Conservation (phyloP, 2,888 invertebrate species). For the Tetramorium bicarinatum region DNA sequence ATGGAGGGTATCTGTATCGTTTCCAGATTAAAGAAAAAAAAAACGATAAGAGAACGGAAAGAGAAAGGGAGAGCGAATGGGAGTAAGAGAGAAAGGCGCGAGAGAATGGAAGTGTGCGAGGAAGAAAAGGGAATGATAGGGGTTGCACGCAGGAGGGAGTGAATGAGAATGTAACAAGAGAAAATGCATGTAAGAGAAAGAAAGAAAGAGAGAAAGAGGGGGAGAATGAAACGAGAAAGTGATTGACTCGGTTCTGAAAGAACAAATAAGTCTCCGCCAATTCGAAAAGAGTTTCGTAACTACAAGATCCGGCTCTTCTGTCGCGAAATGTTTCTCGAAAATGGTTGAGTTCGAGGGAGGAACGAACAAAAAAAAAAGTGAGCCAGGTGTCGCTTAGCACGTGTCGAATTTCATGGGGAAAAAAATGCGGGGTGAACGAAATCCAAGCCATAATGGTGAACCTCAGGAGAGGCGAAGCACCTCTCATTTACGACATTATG, state of each 20-base stretch:
- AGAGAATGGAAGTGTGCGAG: slow-evolving; percentile 6
- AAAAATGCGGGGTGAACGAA: not conserved
- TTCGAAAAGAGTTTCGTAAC: not conserved
- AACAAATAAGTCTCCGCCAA: not conserved
- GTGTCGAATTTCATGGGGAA: not conserved
- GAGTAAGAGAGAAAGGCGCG: slow-evolving; percentile 24
- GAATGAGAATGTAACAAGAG: slow-evolving; percentile 52
- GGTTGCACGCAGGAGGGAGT: slow-evolving; percentile 31
- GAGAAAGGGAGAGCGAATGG: slow-evolving; percentile 6
- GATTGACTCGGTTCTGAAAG: not conserved
- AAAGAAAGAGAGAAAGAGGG: slow-evolving; percentile 17
- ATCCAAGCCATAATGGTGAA: not conserved
- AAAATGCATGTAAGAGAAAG: slow-evolving; percentile 6
- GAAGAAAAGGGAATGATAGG: slow-evolving; percentile 41
- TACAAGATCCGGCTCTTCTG: not conserved
- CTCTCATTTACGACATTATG: slow-evolving; percentile 22
- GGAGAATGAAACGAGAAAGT: not conserved
- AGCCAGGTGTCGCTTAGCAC: not conserved
- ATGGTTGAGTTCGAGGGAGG: not conserved
- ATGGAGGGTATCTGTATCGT: slow-evolving; percentile 93
- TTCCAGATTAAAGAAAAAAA: slow-evolving; percentile 74
- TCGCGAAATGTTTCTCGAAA: not conserved
- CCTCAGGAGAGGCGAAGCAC: not conserved
- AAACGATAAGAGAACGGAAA: slow-evolving; percentile 45
- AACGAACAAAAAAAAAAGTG: not conserved